Percentiles rank a stretch among this genome's conserved stretches.
phyloP scores from a whole-genome alignment of 2,888 invertebrate species.

The Seira sanloemensis region DNA sequence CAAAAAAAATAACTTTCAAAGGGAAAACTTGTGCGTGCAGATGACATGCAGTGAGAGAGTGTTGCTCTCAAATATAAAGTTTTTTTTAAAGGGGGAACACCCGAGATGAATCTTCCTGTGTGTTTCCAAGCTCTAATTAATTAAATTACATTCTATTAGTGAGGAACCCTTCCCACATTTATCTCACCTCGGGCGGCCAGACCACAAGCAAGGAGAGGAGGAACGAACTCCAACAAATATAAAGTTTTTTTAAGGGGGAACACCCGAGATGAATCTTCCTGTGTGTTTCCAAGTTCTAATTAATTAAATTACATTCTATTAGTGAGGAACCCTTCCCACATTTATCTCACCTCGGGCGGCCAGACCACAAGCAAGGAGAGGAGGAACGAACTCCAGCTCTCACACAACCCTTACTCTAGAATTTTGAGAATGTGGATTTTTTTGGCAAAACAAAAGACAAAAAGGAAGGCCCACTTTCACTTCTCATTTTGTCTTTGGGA shows the following conservation, averaged over 20 bases:
- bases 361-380: background rate
- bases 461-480: background rate
- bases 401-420: too few relatives aligned
- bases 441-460: background rate
- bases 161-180: slow-evolving; percentile 39
- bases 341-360: slow-evolving; percentile 48
- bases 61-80: background rate
- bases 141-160: slow-evolving; percentile 55
- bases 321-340: slow-evolving; percentile 29
- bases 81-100: background rate
- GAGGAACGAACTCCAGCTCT: background rate
- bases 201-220: background rate
- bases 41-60: slow-evolving; percentile 11
- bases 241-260: background rate
- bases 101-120: slow-evolving; percentile 26
- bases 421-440: too few relatives aligned
- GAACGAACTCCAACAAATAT: background rate
- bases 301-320: slow-evolving; percentile 59
- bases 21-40: background rate
- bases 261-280: slow-evolving; percentile 23
- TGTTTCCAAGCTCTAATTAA: slow-evolving; percentile 54
- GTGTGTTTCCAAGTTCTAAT: slow-evolving; percentile 46
- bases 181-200: slow-evolving; percentile 44
- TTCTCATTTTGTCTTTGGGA: slow-evolving; percentile 23
- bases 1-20: too few relatives aligned